Evolutionary conservation across 2,797 vertebrate species (phyloP).

Genomic region (Darevskia mixta): DNA sequence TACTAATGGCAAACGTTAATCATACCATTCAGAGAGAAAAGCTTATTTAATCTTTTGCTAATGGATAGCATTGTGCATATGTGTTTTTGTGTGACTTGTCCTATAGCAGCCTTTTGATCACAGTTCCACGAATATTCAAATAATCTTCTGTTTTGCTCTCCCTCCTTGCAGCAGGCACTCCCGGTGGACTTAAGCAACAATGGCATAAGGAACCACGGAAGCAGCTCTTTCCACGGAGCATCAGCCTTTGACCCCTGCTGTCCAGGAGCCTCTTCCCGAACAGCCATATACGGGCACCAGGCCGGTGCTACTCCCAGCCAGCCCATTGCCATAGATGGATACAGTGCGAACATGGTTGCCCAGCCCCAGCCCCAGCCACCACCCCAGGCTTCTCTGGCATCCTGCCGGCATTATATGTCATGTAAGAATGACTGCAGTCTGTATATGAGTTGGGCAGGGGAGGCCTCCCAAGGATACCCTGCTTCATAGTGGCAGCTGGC

Average conservation of each 20-base stretch:
- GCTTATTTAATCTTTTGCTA: not conserved
- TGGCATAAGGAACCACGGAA: slow-evolving; percentile 87
- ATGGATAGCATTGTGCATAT: not conserved
- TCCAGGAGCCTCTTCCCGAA: slow-evolving; percentile 91
- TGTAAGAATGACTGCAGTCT: slow-evolving; percentile 76
- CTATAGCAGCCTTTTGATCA: not conserved
- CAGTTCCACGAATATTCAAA: not conserved
- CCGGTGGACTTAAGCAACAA: slow-evolving; percentile 97
- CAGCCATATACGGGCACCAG: slow-evolving; percentile 90
- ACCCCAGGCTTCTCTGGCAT: slow-evolving; percentile 86
- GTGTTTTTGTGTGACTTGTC: too few relatives aligned
- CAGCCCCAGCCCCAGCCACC: slow-evolving; percentile 87
- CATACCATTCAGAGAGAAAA: not conserved
- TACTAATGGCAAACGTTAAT: not conserved
- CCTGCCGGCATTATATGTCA: slow-evolving; percentile 92
- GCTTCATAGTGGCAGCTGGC: not conserved
- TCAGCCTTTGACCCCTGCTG: slow-evolving; percentile 98
- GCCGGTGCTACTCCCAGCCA: slow-evolving; percentile 89
- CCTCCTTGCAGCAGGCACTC: slow-evolving; percentile 86
- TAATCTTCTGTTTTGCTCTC: not conserved
- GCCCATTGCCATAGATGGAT: slow-evolving; percentile 87
- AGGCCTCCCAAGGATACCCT: not conserved
- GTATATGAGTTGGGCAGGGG: accelerated
- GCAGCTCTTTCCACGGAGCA: slow-evolving; percentile 89
- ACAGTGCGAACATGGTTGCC: slow-evolving; percentile 88